A percentile compares a stretch with the other conserved stretches of the same genome.
phyloP scores from a whole-genome alignment of 1,140 invertebrate species.

The Acromyrmex charruanus region DNA sequence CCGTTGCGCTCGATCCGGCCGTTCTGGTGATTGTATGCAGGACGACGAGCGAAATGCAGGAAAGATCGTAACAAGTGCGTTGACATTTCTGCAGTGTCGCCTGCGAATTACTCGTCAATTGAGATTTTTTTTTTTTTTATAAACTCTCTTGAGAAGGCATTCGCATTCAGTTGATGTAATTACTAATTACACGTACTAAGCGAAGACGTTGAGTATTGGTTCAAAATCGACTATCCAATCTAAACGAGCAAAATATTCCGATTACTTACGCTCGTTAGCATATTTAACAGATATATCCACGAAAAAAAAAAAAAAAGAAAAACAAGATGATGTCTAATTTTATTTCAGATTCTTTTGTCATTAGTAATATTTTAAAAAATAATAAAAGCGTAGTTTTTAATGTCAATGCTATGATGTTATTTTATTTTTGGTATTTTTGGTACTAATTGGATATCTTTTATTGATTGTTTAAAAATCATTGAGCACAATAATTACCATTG shows the following conservation, averaged over 20 bases:
- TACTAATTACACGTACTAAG: background rate
- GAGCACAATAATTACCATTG: background rate
- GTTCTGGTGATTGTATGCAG: constrained; percentile 31
- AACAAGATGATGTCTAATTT: background rate
- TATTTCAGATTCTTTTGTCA: background rate
- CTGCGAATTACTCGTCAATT: constrained; percentile 27
- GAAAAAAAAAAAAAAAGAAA: background rate
- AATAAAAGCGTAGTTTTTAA: background rate
- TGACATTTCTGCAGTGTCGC: constrained; percentile 25
- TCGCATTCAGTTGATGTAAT: constrained; percentile 2
- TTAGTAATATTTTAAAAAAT: background rate
- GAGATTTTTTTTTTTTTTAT: background rate
- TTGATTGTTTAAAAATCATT: background rate
- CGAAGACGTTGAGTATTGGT: background rate
- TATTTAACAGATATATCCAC: background rate
- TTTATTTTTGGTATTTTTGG: background rate
- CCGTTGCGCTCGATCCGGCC: constrained; percentile 33
- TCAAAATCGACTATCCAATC: background rate
- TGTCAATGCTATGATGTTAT: background rate
- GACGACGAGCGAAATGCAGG: constrained; percentile 4
- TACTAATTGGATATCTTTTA: background rate
- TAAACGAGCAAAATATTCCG: constrained; percentile 15
- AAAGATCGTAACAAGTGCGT: constrained; percentile 16
- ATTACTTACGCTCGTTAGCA: constrained; percentile 14
- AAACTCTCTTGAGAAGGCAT: background rate